A percentile compares a stretch with the other conserved stretches of the same genome.
Evolutionary conservation across 1,140 invertebrate genomes (phyloP).

Genomic region (Drosophila ambigua): DNA sequence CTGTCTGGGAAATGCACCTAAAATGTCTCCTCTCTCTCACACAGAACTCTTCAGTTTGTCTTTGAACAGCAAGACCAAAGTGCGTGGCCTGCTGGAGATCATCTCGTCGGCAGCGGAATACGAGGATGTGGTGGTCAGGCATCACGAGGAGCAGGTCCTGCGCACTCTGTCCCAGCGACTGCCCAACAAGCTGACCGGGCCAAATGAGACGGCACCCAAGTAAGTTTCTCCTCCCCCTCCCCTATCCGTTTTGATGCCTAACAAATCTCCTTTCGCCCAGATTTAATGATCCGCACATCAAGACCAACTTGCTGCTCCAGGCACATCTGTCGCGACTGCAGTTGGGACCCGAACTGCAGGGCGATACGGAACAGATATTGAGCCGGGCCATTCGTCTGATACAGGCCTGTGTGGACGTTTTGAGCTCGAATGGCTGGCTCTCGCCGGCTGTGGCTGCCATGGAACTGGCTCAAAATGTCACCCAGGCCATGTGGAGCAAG

Average conservation of each 20-base stretch:
- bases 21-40: conserved; percentile 17
- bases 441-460: conserved; percentile 99
- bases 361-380: conserved; percentile 96
- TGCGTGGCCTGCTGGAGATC: conserved; percentile 98
- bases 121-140: conserved; percentile 96
- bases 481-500: conserved; percentile 99
- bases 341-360: conserved; percentile 97
- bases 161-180: conserved; percentile 91
- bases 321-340: conserved; percentile 98
- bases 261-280: conserved; percentile 75
- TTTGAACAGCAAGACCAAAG: conserved; percentile 98
- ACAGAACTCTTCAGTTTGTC: conserved; percentile 98
- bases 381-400: conserved; percentile 95
- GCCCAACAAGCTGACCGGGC: conserved; percentile 90
- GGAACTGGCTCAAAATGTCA: conserved; percentile 99
- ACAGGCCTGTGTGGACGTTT: conserved; percentile 99
- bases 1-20: not conserved
- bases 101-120: conserved; percentile 99
- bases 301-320: conserved; percentile 97
- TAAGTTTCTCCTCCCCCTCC: conserved; percentile 38
- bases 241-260: not conserved
- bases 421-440: conserved; percentile 99
- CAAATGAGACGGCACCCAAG: conserved; percentile 86
- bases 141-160: conserved; percentile 96
- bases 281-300: conserved; percentile 98